Base-by-base conservation (phyloP, 2,888 invertebrate species). In the Stenolophus ochropezus region DNA sequence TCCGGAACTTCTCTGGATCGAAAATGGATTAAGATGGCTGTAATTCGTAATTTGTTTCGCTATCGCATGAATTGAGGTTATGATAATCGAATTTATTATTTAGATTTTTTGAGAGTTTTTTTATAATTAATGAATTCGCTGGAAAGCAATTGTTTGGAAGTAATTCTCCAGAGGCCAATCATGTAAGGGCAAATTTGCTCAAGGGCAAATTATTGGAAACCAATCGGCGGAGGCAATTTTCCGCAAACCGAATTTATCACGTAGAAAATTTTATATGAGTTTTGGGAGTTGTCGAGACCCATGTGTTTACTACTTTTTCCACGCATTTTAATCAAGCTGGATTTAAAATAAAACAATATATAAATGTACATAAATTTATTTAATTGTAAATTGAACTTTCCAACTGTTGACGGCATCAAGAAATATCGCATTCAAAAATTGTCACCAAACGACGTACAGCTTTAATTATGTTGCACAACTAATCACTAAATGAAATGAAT, bases 21-120 rank as follows among this genome's bases (percentile, higher is more conserved):
- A 18, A 33, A 33, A 69, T 69, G 65, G 42, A 69, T 69, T 69
- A 69, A 42, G 65, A 33, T 18, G 42, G 18, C 16, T 69, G 4
- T 2, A 33, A 33, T 5, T 33, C n/a, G 58, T 65, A 69, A 33
- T 33, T 69, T 61, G 21, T 23, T 61, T 61, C 23, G 14, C 61
- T 56, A 8, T 20, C 56, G 20, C 11, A 11, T 20, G 20, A 21
- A 56, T 21, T 56, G 21, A 5, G 18, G 21, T 11, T 14, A 53
- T 56, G 6, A 21, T 56, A 20, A 56, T 53, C 20, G 8, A 53
- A 53, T 53, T n/a, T n/a, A n/a, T n/a, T n/a, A n/a, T n/a, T n/a
- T n/a, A 42, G 33, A 42, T 42, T 42, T 42, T 42, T 42, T 2
- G n/a, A n/a, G n/a, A n/a, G n/a, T n/a, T 8, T 42, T 1, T 42